Evolutionary conservation across 2,113 vertebrate genomes (phyloP).

Genomic region (Sarotherodon lohbergeri): DNA sequence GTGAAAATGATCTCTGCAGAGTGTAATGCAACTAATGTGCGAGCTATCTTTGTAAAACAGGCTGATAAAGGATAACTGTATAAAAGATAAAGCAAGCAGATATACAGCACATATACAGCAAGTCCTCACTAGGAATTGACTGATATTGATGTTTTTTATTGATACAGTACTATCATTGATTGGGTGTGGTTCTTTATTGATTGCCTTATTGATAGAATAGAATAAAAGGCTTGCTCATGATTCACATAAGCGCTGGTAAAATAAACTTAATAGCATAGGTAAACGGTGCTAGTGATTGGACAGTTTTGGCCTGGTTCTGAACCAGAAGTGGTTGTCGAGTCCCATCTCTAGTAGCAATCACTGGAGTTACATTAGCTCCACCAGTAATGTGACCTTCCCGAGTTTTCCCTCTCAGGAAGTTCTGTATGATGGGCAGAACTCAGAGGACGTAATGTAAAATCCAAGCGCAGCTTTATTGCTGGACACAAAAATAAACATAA

Average conservation of each 20-base stretch:
- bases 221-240: background rate
- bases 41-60: background rate
- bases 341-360: background rate
- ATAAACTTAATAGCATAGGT: background rate
- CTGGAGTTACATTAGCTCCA: background rate
- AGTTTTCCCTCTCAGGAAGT: background rate
- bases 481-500: background rate
- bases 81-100: background rate
- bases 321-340: background rate
- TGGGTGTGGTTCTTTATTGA: background rate
- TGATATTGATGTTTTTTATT: background rate
- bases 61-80: background rate
- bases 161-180: background rate
- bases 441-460: background rate
- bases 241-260: rapidly evolving
- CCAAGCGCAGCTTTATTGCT: background rate
- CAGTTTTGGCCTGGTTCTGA: background rate
- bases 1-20: background rate
- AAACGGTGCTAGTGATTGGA: background rate
- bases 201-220: background rate
- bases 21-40: background rate
- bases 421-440: background rate
- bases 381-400: background rate
- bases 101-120: background rate
- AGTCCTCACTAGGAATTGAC: background rate